Conservation (phyloP, 2,888 invertebrate genomes). For the Nomada ruficornis region DNA sequence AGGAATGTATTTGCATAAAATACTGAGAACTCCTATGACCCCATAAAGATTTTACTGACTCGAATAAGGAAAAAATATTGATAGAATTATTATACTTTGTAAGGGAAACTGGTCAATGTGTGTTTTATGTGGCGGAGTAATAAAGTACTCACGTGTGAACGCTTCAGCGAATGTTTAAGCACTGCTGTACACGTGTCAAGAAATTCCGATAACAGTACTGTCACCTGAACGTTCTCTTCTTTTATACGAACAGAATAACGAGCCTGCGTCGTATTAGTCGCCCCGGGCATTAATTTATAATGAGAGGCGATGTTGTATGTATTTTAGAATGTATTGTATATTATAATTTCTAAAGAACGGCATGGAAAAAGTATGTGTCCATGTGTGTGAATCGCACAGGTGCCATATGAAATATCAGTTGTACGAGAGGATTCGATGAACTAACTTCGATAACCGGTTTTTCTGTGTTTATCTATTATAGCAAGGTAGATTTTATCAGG, state of each 20-base stretch:
- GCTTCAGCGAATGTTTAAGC: background rate
- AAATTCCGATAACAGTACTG: conserved; percentile 8
- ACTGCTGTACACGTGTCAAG: background rate
- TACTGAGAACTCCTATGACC: background rate
- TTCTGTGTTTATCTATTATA: background rate
- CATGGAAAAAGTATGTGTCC: background rate
- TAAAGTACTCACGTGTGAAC: background rate
- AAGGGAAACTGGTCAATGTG: too few species aligned
- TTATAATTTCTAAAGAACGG: background rate
- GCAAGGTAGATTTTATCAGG: background rate
- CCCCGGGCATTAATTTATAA: background rate
- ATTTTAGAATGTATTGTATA: background rate
- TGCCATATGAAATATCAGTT: background rate
- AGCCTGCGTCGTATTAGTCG: background rate
- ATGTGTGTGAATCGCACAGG: background rate
- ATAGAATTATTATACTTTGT: background rate
- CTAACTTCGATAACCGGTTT: conserved; percentile 18
- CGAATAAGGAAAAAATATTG: background rate
- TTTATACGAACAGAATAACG: conserved; percentile 28
- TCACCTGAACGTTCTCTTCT: background rate
- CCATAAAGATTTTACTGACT: too few species aligned
- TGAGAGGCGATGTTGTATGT: too few species aligned
- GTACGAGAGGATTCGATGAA: background rate
- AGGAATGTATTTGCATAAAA: background rate
- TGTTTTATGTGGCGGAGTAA: background rate